A percentile compares a stretch with the other conserved stretches of the same genome.
Evolutionary conservation across 2,113 vertebrate genomes (phyloP).

Genomic region (Phalacrocorax carbo): DNA sequence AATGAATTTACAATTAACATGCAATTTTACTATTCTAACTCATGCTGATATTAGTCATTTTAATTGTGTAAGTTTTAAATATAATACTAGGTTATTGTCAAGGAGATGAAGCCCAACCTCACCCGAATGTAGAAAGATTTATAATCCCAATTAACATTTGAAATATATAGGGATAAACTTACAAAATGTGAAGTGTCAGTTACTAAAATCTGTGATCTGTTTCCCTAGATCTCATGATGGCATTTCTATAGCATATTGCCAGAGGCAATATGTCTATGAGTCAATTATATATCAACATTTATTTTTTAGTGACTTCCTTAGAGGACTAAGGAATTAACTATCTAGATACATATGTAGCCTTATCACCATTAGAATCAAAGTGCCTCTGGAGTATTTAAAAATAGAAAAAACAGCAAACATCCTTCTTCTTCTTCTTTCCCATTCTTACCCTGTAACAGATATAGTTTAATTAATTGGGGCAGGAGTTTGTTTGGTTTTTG

Average conservation of each 20-base stretch:
- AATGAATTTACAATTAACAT: conserved; percentile 73
- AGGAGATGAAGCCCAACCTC: conserved; percentile 7
- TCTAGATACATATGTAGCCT: not conserved
- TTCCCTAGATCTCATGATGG: conserved; percentile 37
- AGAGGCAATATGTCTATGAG: conserved; percentile 56
- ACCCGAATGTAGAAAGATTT: conserved; percentile 32
- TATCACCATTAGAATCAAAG: conserved; percentile 20
- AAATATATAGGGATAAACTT: conserved; percentile 50
- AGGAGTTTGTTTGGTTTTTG: not conserved
- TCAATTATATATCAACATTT: conserved; percentile 66
- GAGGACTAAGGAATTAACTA: conserved; percentile 38
- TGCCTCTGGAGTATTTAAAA: not conserved
- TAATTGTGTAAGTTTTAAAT: conserved; percentile 40
- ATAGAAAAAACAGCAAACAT: not conserved
- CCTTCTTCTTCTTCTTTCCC: not conserved
- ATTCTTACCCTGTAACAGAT: not conserved
- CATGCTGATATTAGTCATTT: conserved; percentile 49
- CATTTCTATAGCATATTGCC: conserved; percentile 58
- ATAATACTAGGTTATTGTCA: conserved; percentile 20
- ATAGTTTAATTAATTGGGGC: not conserved
- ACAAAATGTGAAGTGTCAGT: conserved; percentile 56
- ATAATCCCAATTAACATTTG: conserved; percentile 70
- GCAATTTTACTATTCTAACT: conserved; percentile 46
- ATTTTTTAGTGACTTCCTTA: conserved; percentile 31
- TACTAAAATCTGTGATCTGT: conserved; percentile 59